Percentiles rank a stretch among this genome's conserved stretches.
phyloP scores from a whole-genome alignment of 2,888 invertebrate species.

The Ornithoptera alexandrae region DNA sequence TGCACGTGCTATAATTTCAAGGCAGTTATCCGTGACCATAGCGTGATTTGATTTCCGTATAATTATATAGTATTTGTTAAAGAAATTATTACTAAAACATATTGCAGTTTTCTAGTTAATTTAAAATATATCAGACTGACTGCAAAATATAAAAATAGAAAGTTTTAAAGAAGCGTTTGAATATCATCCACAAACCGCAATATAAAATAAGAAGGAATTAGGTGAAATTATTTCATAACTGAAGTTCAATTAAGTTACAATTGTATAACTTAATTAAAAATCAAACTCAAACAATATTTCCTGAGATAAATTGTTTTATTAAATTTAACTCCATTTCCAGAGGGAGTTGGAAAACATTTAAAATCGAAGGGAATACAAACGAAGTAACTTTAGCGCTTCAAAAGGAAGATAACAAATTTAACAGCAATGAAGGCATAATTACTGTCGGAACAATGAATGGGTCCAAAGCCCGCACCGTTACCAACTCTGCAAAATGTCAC shows the following conservation, averaged over 20 bases:
- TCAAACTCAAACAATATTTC: not conserved
- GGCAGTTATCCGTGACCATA: not conserved
- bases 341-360: slow-evolving; percentile 8
- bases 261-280: not conserved
- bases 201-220: not conserved
- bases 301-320: not conserved
- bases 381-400: slow-evolving; percentile 16
- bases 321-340: slow-evolving; percentile 1
- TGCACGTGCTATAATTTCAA: slow-evolving; percentile 9
- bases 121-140: too few relatives aligned
- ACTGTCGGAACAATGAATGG: slow-evolving; percentile 7
- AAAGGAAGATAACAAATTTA: slow-evolving; percentile 18
- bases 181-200: too few relatives aligned
- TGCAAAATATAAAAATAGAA: too few relatives aligned
- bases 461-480: not conserved
- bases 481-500: slow-evolving; percentile 4
- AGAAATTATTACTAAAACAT: too few relatives aligned
- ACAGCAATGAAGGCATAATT: slow-evolving; percentile 16
- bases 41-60: not conserved
- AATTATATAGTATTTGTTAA: not conserved
- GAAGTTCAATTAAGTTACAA: not conserved
- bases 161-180: too few relatives aligned
- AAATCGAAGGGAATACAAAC: slow-evolving; percentile 2
- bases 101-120: too few relatives aligned
- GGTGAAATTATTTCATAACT: not conserved